Evolutionary conservation across 1,140 invertebrate genomes (phyloP).

Genomic region (Sarcophaga peregrina): DNA sequence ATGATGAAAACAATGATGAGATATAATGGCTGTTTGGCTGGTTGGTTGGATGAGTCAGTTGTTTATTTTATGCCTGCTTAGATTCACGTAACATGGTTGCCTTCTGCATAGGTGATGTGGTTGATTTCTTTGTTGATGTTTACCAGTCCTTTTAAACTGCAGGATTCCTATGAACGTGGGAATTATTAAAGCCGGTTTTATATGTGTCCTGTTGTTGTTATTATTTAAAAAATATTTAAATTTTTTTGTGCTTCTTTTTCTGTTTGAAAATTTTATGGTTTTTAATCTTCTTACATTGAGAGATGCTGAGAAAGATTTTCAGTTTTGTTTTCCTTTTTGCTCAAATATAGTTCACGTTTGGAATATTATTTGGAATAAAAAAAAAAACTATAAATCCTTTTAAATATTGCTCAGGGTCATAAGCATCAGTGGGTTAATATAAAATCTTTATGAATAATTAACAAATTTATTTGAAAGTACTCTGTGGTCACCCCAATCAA

Average conservation of each 20-base stretch:
- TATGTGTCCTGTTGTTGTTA: not conserved
- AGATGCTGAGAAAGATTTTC: too few species aligned
- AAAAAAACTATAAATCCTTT: too few species aligned
- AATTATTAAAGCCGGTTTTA: slow-evolving; percentile 23
- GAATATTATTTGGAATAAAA: too few species aligned
- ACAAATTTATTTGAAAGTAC: too few species aligned
- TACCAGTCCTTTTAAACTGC: not conserved
- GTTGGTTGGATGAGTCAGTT: slow-evolving; percentile 22
- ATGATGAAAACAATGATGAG: not conserved
- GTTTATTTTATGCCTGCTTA: not conserved
- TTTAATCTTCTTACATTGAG: slow-evolving; percentile 17
- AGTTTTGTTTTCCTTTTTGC: too few species aligned
- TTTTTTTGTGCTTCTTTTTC: not conserved
- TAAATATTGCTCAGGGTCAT: too few species aligned
- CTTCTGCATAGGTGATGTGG: not conserved
- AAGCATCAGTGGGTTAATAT: too few species aligned
- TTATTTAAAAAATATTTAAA: not conserved
- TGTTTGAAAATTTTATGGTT: slow-evolving; percentile 7
- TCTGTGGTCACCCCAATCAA: too few species aligned
- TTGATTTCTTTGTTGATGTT: not conserved
- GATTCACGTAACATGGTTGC: slow-evolving; percentile 9
- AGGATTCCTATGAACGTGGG: slow-evolving; percentile 23
- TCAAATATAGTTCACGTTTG: too few species aligned
- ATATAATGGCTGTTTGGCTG: too few species aligned
- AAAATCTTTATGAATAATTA: too few species aligned